These are phyloP conservation scores for Gasteruption jaculator DNA, from an alignment of 2,888 invertebrate genomes.

Conservation along the genomic window DNA sequence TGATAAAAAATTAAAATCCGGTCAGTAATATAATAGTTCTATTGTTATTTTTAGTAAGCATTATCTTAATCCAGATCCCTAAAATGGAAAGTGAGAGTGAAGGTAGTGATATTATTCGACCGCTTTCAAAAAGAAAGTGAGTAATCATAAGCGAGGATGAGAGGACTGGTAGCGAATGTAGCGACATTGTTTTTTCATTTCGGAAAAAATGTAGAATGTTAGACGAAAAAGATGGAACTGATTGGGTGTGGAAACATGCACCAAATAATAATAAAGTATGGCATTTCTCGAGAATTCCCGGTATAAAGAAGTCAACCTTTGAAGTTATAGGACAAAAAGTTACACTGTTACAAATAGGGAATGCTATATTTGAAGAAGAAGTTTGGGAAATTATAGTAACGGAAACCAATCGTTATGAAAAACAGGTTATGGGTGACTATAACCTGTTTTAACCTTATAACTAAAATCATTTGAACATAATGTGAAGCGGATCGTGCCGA, in stretches of 20 bases:
- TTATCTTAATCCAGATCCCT: no score
- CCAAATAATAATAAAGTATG: slow-evolving; percentile 14
- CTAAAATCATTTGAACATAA: no score
- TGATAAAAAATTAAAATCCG: no score
- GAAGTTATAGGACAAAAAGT: slow-evolving; percentile 13
- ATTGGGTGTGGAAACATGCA: slow-evolving; percentile 14
- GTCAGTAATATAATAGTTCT: no score
- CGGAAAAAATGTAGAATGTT: slow-evolving; percentile 17
- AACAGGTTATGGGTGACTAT: no score
- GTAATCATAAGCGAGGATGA: slow-evolving; percentile 6
- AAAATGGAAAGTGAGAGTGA: slow-evolving; percentile 17
- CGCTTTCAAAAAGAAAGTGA: slow-evolving; percentile 11
- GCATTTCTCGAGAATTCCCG: slow-evolving; percentile 12
- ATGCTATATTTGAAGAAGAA: slow-evolving; percentile 12
- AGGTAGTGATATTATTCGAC: slow-evolving; percentile 13
- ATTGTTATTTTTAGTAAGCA: no score
- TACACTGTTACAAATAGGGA: slow-evolving; percentile 15
- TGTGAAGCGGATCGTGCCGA: no score
- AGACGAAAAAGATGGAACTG: slow-evolving; percentile 13
- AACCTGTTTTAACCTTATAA: no score
- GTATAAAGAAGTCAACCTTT: slow-evolving; percentile 16
- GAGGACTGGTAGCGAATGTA: slow-evolving; percentile 11
- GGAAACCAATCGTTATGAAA: slow-evolving; percentile 11
- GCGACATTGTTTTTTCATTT: slow-evolving; percentile 16
- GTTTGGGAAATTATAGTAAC: slow-evolving; percentile 15